phyloP scores from a whole-genome alignment of 2,113 vertebrate genomes.

The Penelope pileata region DNA sequence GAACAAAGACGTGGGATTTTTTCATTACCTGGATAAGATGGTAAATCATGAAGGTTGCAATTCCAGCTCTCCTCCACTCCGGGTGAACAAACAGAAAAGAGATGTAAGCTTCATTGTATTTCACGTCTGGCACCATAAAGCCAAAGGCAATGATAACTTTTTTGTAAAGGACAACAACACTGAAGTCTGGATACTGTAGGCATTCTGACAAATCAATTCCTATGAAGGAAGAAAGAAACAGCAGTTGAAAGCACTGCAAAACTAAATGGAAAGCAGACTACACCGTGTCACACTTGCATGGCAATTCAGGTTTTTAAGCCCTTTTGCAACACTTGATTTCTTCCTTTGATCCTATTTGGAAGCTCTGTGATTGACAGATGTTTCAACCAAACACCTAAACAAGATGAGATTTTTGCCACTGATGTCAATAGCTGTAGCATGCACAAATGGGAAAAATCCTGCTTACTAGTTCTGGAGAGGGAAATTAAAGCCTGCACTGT shows the following conservation, averaged over 20 bases:
- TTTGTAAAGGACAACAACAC: conserved; percentile 95
- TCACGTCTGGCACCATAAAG: conserved; percentile 98
- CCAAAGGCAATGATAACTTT: conserved; percentile 96
- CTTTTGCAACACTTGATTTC: neutral
- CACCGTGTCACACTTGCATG: neutral
- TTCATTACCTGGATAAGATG: conserved; percentile 93
- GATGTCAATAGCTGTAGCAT: neutral
- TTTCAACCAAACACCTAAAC: neutral
- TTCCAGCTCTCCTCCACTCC: conserved; percentile 95
- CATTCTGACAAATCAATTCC: conserved; percentile 96
- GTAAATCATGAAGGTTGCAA: conserved; percentile 99
- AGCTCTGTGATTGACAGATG: neutral
- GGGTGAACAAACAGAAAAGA: conserved; percentile 97
- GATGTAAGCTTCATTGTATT: conserved; percentile 98
- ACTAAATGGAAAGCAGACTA: neutral
- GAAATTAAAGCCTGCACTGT: neutral
- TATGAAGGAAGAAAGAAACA: conserved; percentile 38
- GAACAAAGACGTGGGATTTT: neutral
- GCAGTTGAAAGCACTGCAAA: neutral
- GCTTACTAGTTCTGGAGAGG: neutral
- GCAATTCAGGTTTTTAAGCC: neutral
- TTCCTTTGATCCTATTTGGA: neutral
- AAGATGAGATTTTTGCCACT: neutral
- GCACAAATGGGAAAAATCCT: neutral
- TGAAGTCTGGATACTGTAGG: conserved; percentile 98